Percentiles rank a stretch among this genome's conserved stretches.
These are phyloP conservation scores for Lagenorhynchus albirostris DNA, from an alignment of 2,113 vertebrate species.

Conservation along the genomic window DNA sequence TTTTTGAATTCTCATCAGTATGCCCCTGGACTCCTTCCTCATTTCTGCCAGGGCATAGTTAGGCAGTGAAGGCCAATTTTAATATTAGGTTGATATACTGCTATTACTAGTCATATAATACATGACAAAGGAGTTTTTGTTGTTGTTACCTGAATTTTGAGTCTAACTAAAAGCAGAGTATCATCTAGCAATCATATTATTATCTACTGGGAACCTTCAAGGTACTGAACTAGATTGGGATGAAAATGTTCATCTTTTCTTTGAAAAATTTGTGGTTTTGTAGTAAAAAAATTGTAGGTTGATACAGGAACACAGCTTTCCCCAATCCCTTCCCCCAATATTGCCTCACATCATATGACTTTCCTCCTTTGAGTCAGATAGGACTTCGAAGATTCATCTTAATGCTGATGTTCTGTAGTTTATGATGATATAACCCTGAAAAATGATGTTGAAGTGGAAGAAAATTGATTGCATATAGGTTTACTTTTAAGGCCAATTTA, in stretches of 20 bases:
- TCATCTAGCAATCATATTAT: neutral
- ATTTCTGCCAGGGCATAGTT: neutral
- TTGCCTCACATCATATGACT: neutral
- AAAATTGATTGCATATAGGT: neutral
- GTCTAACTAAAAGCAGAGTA: neutral
- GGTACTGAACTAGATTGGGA: neutral
- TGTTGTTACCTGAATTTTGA: neutral
- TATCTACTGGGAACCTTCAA: neutral
- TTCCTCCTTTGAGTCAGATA: neutral
- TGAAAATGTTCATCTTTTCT: neutral
- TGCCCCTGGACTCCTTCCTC: neutral
- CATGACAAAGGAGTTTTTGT: neutral
- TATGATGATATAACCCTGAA: neutral
- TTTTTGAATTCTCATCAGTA: neutral
- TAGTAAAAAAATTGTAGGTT: neutral
- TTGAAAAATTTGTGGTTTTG: neutral
- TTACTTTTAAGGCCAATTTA: neutral
- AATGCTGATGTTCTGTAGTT: neutral
- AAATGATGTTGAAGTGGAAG: neutral
- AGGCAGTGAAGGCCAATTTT: neutral
- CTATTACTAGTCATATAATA: neutral
- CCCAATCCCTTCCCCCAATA: rapidly evolving
- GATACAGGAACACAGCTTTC: neutral
- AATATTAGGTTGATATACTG: neutral
- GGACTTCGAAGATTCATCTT: neutral